phyloP scores from a whole-genome alignment of 2,888 invertebrate genomes.

The Molanna angustata region DNA sequence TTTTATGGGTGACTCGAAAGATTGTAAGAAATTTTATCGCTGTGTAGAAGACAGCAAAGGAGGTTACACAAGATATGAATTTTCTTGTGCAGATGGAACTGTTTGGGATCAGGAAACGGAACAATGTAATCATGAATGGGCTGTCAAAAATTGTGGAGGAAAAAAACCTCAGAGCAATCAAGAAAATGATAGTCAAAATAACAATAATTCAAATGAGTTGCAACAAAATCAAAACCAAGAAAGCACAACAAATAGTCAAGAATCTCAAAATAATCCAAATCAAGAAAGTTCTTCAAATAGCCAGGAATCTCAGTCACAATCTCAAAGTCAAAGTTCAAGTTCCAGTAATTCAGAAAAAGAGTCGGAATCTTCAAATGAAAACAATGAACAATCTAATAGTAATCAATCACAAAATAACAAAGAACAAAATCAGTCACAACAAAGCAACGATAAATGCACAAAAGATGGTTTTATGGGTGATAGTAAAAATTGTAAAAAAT shows the following conservation, averaged over 20 bases:
- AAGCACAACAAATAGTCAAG: constrained; percentile 11
- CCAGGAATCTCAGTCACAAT: neutral
- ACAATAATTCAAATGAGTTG: constrained; percentile 2
- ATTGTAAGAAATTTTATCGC: constrained; percentile 75
- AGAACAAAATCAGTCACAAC: no score
- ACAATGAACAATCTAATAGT: no score
- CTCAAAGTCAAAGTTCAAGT: neutral
- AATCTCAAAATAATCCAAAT: constrained; percentile 13
- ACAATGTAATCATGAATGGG: constrained; percentile 64
- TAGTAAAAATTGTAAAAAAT: constrained; percentile 66
- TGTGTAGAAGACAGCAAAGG: constrained; percentile 65
- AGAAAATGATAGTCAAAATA: neutral
- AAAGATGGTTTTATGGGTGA: constrained; percentile 71
- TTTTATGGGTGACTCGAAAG: constrained; percentile 63
- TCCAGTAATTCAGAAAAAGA: no score
- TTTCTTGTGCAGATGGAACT: constrained; percentile 66
- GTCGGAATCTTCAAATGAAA: no score
- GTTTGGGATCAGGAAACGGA: constrained; percentile 64
- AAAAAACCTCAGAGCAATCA: no score
- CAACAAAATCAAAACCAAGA: constrained; percentile 1
- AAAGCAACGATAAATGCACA: constrained; percentile 51
- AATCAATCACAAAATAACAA: no score
- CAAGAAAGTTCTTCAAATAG: neutral
- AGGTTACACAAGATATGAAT: constrained; percentile 64
- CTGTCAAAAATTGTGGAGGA: constrained; percentile 49